A percentile compares a stretch with the other conserved stretches of the same genome.
phyloP scores from a whole-genome alignment of 2,113 vertebrate species.

The Ciconia boyciana region DNA sequence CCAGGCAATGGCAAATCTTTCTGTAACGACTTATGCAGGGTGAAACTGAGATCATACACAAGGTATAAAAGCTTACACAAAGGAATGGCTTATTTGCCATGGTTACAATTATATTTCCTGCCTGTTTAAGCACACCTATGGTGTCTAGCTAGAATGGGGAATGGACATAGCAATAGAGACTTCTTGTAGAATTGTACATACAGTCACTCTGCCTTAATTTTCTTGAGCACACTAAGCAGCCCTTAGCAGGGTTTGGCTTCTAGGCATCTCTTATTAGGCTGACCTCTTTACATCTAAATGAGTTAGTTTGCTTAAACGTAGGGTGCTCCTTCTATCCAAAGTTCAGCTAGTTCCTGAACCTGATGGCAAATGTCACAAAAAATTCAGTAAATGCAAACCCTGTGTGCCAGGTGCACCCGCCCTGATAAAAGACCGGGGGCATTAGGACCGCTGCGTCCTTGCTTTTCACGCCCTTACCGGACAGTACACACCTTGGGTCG shows the following conservation, averaged over 20 bases:
- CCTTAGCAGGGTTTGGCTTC: background rate
- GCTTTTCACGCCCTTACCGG: too few species aligned
- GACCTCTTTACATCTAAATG: constrained; percentile 36
- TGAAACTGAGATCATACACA: background rate
- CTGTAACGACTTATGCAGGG: background rate
- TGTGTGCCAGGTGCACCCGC: too few species aligned
- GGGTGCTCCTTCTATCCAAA: background rate
- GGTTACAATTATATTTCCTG: background rate
- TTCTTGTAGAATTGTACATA: background rate
- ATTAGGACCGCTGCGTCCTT: too few species aligned
- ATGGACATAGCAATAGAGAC: background rate
- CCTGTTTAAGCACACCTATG: background rate
- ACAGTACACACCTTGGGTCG: too few species aligned
- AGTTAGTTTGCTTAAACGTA: background rate
- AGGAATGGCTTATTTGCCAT: background rate
- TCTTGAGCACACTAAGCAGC: background rate
- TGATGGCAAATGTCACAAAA: background rate
- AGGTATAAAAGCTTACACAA: background rate
- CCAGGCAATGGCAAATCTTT: background rate
- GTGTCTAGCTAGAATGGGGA: background rate
- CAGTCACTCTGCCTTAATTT: background rate
- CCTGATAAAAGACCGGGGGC: too few species aligned
- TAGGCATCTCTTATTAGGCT: background rate
- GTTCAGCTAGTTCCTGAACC: background rate
- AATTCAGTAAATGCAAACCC: background rate